phyloP scores from a whole-genome alignment of 2,113 vertebrate genomes.

The Colaptes auratus region DNA sequence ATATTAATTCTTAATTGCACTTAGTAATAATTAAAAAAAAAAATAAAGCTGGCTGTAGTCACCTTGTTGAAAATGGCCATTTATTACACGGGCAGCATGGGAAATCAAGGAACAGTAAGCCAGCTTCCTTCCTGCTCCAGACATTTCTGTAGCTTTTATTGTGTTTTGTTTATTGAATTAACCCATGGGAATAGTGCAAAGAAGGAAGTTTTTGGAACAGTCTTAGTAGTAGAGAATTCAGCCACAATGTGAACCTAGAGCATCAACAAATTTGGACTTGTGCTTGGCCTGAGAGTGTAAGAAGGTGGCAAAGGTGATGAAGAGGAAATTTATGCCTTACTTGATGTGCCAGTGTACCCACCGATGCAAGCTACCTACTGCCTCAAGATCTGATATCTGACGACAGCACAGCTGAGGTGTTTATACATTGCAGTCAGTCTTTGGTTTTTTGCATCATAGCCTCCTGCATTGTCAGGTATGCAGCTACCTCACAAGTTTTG shows the following conservation, averaged over 20 bases:
- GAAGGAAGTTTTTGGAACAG: background rate
- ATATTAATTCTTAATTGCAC: background rate
- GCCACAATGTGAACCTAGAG: background rate
- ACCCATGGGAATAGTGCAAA: background rate
- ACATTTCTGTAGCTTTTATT: conserved; percentile 14
- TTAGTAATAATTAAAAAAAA: background rate
- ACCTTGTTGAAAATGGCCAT: background rate
- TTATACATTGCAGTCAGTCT: background rate
- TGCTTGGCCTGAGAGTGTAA: background rate
- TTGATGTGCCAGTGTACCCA: background rate
- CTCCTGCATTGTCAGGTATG: background rate
- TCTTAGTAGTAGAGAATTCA: background rate
- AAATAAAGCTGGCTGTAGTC: background rate
- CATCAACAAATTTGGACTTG: background rate
- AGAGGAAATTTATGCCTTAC: background rate
- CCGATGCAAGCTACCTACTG: background rate
- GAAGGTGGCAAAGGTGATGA: background rate
- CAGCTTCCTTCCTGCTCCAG: conserved; percentile 43
- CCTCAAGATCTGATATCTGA: background rate
- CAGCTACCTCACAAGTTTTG: background rate
- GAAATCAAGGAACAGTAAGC: conserved; percentile 3
- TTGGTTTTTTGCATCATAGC: background rate
- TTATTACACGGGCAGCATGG: background rate
- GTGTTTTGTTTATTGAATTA: conserved; percentile 30
- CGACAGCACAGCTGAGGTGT: background rate